Base-by-base conservation (phyloP, 2,113 vertebrate genomes). In the Pontoporia blainvillei region DNA sequence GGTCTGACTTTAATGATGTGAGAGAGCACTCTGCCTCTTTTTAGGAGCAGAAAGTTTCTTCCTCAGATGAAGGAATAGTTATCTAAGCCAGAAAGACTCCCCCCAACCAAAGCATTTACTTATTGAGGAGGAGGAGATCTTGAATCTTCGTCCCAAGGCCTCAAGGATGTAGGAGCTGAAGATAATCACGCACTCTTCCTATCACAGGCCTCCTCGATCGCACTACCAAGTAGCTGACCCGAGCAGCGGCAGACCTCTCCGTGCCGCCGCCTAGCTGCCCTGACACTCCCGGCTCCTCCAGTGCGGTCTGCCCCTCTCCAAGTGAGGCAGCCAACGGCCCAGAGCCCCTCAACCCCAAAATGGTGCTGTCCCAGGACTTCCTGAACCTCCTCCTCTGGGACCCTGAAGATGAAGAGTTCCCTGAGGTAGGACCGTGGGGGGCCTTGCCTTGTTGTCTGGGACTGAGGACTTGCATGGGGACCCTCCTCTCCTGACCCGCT, bases 331-430 rank as follows among this genome's bases (percentile, higher is more conserved):
- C 14, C 61, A 15, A 41, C 27, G 64, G 71, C 59, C 18, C 71
- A 0, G 49, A 94, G 67, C 90, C 97, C 25, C 92, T 98, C 85
- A 98, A 98, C 90, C 97, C 98, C 17, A 71, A 64, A 0, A 96
- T 98, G 2, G 97, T 98, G 90, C 94, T 99, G 59, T 98, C 98
- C 78, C 92, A 96, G 93, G 99, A 98, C 21, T 99, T 98, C 97
- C 62, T 98, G 97, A 97, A 97, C 76, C 98, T 99, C 86, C 98
- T 99, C 1, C 92, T 81, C 93, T 98, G 99, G 99, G 98, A 99
- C 72, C 98, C 97, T 3, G 97, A 97, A 57, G 96, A 97, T 67
- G 97, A 98, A 78, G 98, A 98, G 87, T 99, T 99, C 91, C 99
- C 99, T 9, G 99, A 99, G 98, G 99, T 98, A 96, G 72, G 85